Percentiles rank a stretch among this genome's conserved stretches.
Conservation (phyloP, 2,797 vertebrate genomes). For the Acanthis flammea region DNA sequence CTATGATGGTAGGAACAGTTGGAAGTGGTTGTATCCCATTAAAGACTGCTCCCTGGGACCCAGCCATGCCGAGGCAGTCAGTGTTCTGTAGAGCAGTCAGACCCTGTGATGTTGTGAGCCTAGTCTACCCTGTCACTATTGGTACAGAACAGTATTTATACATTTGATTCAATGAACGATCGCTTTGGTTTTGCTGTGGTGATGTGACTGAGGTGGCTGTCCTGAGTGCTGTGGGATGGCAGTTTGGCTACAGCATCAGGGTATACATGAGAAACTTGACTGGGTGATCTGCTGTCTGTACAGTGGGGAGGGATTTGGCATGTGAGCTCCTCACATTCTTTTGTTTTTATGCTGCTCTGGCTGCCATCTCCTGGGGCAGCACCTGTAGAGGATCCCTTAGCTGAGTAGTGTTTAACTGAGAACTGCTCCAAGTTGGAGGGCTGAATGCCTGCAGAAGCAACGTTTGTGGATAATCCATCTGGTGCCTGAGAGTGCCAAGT, state of each 20-base stretch:
- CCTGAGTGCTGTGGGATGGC: constrained; percentile 76
- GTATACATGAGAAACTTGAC: constrained; percentile 77
- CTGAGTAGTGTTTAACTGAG: constrained; percentile 79
- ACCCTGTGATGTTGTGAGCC: background rate
- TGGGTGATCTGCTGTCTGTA: constrained; percentile 81
- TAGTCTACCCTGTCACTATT: background rate
- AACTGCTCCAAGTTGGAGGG: constrained; percentile 77
- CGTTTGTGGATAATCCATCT: constrained; percentile 74
- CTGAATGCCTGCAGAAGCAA: constrained; percentile 68
- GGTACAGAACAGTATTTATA: constrained; percentile 65
- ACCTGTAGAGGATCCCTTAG: constrained; percentile 73
- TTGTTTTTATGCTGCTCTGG: constrained; percentile 83
- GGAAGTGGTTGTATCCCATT: constrained; percentile 32
- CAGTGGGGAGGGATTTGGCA: constrained; percentile 80
- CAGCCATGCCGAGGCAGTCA: background rate
- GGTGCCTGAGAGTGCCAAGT: constrained; percentile 82
- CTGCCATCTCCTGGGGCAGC: constrained; percentile 71
- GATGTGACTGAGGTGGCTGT: constrained; percentile 81
- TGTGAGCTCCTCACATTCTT: constrained; percentile 80
- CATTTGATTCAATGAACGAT: constrained; percentile 96
- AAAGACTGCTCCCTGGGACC: background rate
- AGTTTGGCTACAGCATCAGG: constrained; percentile 79
- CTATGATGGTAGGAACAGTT: background rate
- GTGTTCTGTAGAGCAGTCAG: background rate
- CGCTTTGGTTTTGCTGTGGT: constrained; percentile 94